phyloP scores from a whole-genome alignment of 2,888 invertebrate genomes.

The Andrena bicolor region DNA sequence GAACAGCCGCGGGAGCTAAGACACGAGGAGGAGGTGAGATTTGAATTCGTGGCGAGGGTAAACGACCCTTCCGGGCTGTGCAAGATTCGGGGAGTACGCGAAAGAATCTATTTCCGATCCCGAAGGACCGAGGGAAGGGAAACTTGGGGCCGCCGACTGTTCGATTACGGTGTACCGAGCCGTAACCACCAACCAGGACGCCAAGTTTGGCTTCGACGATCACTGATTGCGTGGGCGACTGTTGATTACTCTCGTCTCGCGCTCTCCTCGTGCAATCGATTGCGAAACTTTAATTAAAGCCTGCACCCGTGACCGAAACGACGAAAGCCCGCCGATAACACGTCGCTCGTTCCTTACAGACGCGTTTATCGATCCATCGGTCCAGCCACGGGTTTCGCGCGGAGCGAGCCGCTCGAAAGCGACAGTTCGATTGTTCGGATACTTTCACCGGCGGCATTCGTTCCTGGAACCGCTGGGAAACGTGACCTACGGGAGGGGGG shows the following conservation, averaged over 20 bases:
- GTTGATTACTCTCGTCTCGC: constrained; percentile 72
- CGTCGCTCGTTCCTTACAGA: constrained; percentile 50
- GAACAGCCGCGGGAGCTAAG: not conserved
- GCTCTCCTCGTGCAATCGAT: constrained; percentile 69
- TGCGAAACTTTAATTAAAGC: constrained; percentile 77
- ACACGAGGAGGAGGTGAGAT: not conserved
- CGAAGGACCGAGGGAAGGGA: not conserved
- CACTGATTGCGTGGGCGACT: constrained; percentile 73
- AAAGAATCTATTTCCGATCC: constrained; percentile 37
- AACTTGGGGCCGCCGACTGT: constrained; percentile 46
- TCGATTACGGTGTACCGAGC: constrained; percentile 66
- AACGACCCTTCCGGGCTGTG: constrained; percentile 12
- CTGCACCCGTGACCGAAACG: constrained; percentile 69
- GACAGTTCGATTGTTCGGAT: constrained; percentile 42
- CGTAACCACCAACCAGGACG: constrained; percentile 53
- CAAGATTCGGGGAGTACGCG: not conserved
- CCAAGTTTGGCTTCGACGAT: constrained; percentile 75
- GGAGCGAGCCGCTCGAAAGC: constrained; percentile 31
- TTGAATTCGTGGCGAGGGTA: constrained; percentile 12
- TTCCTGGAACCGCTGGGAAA: not conserved
- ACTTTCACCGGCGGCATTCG: constrained; percentile 39
- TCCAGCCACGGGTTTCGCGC: constrained; percentile 9
- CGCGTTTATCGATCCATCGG: constrained; percentile 12
- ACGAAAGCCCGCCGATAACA: constrained; percentile 61
- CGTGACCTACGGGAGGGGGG: not conserved